Evolutionary conservation across 1,140 invertebrate species (phyloP).

Genomic region (Calliphora vicina): DNA sequence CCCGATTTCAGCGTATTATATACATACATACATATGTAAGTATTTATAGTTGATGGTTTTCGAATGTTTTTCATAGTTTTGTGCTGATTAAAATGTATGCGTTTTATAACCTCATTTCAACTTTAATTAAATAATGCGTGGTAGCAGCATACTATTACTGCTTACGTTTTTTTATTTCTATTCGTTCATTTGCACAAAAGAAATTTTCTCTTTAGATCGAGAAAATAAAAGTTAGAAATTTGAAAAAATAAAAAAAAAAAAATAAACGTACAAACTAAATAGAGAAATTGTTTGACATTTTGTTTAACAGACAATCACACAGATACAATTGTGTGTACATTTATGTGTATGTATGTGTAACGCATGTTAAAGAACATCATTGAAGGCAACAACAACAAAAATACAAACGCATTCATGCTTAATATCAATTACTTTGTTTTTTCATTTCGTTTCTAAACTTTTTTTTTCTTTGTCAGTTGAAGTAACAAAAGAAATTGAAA

Average conservation of each 20-base stretch:
- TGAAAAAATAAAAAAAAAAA: neutral
- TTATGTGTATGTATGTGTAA: neutral
- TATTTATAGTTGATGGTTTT: neutral
- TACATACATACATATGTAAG: neutral
- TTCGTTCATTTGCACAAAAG: conserved; percentile 12
- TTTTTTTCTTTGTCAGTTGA: neutral
- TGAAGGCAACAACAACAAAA: neutral
- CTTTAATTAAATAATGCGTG: conserved; percentile 35
- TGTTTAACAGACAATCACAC: neutral
- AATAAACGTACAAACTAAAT: neutral
- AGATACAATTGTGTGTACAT: neutral
- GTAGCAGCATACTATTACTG: neutral
- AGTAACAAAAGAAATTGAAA: neutral
- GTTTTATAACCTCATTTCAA: neutral
- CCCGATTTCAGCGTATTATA: neutral
- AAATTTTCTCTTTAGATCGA: neutral
- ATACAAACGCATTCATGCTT: conserved; percentile 3
- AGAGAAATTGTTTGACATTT: conserved; percentile 3
- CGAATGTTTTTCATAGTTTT: neutral
- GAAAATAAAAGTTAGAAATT: neutral
- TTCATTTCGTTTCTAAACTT: neutral
- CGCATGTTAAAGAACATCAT: neutral
- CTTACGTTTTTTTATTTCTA: neutral
- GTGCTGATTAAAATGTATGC: conserved; percentile 29
- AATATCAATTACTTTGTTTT: conserved; percentile 15